Conservation (phyloP, 2,888 invertebrate species). For the Coremacera marginata region DNA sequence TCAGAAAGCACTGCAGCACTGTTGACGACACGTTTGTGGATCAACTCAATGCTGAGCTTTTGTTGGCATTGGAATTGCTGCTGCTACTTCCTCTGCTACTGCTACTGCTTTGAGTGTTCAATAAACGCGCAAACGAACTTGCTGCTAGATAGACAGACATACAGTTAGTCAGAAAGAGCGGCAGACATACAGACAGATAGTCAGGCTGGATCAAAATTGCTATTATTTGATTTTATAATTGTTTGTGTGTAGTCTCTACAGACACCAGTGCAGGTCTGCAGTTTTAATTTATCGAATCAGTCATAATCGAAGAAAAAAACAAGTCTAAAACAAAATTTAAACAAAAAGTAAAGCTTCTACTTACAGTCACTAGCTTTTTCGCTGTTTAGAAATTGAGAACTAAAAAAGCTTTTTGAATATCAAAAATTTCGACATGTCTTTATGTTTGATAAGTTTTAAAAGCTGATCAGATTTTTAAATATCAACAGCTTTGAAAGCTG, state of each 20-base stretch:
- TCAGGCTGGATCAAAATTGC: slow-evolving; percentile 33
- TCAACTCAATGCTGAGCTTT: slow-evolving; percentile 56
- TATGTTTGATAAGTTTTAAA: no score
- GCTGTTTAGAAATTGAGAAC: no score
- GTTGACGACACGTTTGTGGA: slow-evolving; percentile 64
- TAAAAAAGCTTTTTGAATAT: no score
- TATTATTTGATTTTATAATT: slow-evolving; percentile 32
- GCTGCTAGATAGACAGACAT: slow-evolving; percentile 8
- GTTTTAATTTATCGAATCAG: no score
- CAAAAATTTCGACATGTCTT: no score
- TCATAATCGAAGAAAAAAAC: no score
- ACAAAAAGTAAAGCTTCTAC: no score
- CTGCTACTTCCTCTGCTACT: slow-evolving; percentile 11
- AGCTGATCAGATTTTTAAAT: no score
- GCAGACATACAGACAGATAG: background rate
- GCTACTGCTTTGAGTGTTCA: background rate
- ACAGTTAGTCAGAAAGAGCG: background rate
- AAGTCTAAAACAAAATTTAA: no score
- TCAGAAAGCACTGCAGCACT: slow-evolving; percentile 61
- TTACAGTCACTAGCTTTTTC: no score
- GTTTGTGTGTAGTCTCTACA: background rate
- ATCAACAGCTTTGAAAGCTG: no score
- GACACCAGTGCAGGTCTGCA: background rate
- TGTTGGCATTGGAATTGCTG: slow-evolving; percentile 27
- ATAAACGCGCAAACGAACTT: slow-evolving; percentile 3